Evolutionary conservation across 92 coral and sea anemone species (phyloP).

Genomic region (Porites evermanni): DNA sequence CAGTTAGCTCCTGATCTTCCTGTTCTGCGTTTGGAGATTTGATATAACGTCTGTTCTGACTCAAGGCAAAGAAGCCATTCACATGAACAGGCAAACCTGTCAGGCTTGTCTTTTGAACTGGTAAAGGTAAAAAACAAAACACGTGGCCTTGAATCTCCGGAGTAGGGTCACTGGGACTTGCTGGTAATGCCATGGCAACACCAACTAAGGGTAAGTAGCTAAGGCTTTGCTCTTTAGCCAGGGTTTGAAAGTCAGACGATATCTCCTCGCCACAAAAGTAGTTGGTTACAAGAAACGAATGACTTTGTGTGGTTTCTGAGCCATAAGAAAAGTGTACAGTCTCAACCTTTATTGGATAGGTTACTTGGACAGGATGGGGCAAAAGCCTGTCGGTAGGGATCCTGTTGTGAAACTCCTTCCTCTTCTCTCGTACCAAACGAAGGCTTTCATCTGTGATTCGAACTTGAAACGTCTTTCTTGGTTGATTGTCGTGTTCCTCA

Average conservation of each 20-base stretch:
- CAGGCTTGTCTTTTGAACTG: constrained; percentile 54
- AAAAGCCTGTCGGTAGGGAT: not conserved
- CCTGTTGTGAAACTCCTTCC: constrained; percentile 59
- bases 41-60: constrained; percentile 65
- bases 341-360: constrained; percentile 54
- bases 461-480: constrained; percentile 72
- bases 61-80: constrained; percentile 71
- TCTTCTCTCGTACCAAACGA: constrained; percentile 54
- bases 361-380: constrained; percentile 33
- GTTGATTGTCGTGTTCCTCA: constrained; percentile 20
- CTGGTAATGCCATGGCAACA: constrained; percentile 53
- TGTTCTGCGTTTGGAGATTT: constrained; percentile 57
- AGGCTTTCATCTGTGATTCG: constrained; percentile 67
- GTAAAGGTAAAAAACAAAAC: constrained; percentile 63
- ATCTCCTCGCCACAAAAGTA: constrained; percentile 55
- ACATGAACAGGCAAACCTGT: constrained; percentile 72
- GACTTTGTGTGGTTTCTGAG: not conserved
- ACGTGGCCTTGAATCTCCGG: constrained; percentile 54
- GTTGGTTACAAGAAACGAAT: constrained; percentile 53
- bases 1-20: constrained; percentile 55
- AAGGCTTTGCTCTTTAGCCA: constrained; percentile 48
- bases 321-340: constrained; percentile 5
- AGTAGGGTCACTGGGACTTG: not conserved
- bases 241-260: constrained; percentile 42
- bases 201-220: constrained; percentile 73